Percentiles rank a stretch among this genome's conserved stretches.
These are phyloP conservation scores for Aleiodes testaceus DNA, from an alignment of 2,888 invertebrate genomes.

Conservation along the genomic window DNA sequence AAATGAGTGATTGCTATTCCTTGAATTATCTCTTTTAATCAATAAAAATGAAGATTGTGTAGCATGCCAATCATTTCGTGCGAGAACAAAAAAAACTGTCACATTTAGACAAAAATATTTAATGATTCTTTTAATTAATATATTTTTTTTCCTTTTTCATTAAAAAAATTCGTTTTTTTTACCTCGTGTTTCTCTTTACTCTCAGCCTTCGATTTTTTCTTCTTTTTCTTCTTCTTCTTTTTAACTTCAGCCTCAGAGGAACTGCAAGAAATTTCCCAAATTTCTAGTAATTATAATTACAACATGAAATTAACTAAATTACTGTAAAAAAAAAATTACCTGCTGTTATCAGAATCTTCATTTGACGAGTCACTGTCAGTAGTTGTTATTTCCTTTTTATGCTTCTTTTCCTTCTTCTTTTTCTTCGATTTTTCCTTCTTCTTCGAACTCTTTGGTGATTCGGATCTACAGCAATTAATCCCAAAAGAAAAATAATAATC, in stretches of 20 bases:
- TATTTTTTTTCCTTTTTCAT: not conserved
- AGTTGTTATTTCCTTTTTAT: constrained; percentile 68
- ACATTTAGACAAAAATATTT: constrained; percentile 12
- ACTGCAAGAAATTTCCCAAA: constrained; percentile 72
- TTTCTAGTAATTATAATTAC: constrained; percentile 29
- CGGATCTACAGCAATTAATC: constrained; percentile 65
- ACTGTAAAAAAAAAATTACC: constrained; percentile 55
- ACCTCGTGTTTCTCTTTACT: constrained; percentile 70
- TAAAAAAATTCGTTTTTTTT: constrained; percentile 57
- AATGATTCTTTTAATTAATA: constrained; percentile 1
- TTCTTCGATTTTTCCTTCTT: constrained; percentile 70
- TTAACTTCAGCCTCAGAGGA: constrained; percentile 83
- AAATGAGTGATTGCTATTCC: constrained; percentile 26
- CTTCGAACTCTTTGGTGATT: constrained; percentile 69
- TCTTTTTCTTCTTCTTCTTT: constrained; percentile 86
- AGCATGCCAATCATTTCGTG: constrained; percentile 25
- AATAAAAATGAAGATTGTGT: constrained; percentile 1
- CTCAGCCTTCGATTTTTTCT: constrained; percentile 82
- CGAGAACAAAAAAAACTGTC: not conserved
- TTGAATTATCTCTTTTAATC: not conserved
- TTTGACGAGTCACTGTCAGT: constrained; percentile 68
- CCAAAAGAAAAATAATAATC: constrained; percentile 35
- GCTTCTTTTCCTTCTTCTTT: constrained; percentile 71
- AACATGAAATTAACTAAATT: constrained; percentile 12
- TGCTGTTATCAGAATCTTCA: constrained; percentile 69